phyloP scores from a whole-genome alignment of 2,113 vertebrate genomes.

The Myotis davidii region DNA sequence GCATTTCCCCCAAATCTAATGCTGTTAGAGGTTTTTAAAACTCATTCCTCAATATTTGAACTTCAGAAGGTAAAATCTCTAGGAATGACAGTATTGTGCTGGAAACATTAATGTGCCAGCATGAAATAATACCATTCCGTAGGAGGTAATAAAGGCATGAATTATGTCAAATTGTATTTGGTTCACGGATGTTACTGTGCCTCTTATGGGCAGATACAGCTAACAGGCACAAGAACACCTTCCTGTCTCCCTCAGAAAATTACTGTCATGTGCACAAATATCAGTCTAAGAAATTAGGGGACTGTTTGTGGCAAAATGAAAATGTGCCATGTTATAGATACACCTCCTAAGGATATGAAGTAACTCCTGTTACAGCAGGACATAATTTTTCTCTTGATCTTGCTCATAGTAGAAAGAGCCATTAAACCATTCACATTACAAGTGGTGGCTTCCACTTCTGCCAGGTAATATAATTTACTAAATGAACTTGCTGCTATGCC shows the following conservation, averaged over 20 bases:
- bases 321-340: conserved; percentile 25
- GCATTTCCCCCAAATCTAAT: conserved; percentile 44
- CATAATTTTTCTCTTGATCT: conserved; percentile 45
- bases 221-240: conserved; percentile 33
- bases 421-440: conserved; percentile 52
- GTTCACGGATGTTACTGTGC: conserved; percentile 33
- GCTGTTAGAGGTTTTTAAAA: conserved; percentile 54
- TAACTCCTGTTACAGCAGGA: neutral
- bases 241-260: conserved; percentile 50
- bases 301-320: conserved; percentile 46
- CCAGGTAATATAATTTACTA: conserved; percentile 61
- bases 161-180: conserved; percentile 49
- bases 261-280: conserved; percentile 49
- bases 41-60: conserved; percentile 58
- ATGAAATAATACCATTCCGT: conserved; percentile 50
- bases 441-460: conserved; percentile 44
- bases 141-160: conserved; percentile 43
- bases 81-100: conserved; percentile 15
- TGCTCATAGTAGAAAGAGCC: conserved; percentile 47
- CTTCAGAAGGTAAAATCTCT: conserved; percentile 46
- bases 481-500: conserved; percentile 29
- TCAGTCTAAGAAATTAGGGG: conserved; percentile 9
- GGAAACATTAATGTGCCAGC: conserved; percentile 25
- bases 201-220: conserved; percentile 41
- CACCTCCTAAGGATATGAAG: neutral